Percentiles rank a stretch among this genome's conserved stretches.
Conservation (phyloP, 2,113 vertebrate genomes). For the Herpetotheres cachinnans region DNA sequence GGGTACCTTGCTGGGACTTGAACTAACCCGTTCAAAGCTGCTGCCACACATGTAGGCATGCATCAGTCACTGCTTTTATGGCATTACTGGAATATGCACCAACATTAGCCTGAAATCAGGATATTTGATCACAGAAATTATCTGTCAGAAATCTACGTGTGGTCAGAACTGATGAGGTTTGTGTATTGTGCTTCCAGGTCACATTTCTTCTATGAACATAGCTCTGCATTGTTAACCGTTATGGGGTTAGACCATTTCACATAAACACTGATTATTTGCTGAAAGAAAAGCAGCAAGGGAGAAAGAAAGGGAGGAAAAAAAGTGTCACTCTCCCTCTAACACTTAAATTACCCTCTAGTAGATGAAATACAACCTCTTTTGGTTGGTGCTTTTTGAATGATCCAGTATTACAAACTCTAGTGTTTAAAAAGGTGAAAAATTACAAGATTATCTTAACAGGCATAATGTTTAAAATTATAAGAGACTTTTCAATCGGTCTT, state of each 20-base stretch:
- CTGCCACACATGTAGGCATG: no score
- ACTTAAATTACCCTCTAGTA: not conserved
- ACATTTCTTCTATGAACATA: not conserved
- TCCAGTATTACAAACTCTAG: not conserved
- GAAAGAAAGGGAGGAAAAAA: not conserved
- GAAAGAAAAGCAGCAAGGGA: not conserved
- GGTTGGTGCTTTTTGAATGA: not conserved
- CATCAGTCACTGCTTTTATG: not conserved
- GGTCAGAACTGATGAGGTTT: not conserved
- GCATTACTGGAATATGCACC: not conserved
- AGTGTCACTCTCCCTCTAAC: not conserved
- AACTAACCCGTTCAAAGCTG: not conserved
- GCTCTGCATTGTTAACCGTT: accelerated
- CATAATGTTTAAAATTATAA: not conserved
- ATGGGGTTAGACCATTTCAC: not conserved
- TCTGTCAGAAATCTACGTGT: not conserved
- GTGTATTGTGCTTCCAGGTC: not conserved
- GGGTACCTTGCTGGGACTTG: not conserved
- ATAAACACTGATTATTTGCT: not conserved
- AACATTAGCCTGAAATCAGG: not conserved
- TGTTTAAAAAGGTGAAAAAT: not conserved
- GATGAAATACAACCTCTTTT: not conserved
- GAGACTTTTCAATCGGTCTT: not conserved
- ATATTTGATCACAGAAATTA: not conserved
- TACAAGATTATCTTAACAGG: not conserved